Base-by-base conservation (phyloP, 2,797 vertebrate species). In the Anguilla obscura region DNA sequence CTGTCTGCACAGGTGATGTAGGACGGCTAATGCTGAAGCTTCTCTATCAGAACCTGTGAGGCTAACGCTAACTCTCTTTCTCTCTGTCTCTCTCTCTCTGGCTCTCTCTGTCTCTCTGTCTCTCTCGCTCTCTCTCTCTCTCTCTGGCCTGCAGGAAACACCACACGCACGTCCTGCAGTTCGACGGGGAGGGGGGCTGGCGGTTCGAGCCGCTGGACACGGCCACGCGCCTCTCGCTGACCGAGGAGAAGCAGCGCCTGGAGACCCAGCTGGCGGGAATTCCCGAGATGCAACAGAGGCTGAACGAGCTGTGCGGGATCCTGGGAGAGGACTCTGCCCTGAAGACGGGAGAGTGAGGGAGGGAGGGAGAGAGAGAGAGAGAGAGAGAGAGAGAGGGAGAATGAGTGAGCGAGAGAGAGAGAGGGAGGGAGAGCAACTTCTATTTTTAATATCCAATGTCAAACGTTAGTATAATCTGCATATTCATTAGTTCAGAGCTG, bases 151-250 rank as follows among this genome's bases (percentile, higher is more conserved):
- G 30, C 95, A 99, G 98, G 98, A 99, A 99, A 94, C 99, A 98
- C 95, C 98, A 99, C 94, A 99, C 96, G 85, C 98, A 99, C 94
- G 95, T 99, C 94, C 95, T 99, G 92, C 98, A 99, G 94, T 99
- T 99, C 88, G 98, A 99, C 0, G 98, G 98, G 0, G 97, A 99
- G 96, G 98, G 98, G 0, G 97, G 98, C 87, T 99, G 98, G 98
- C 96, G 96, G 71, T 99, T 99, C 5, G 98, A 99, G 95, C 97
- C 98, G 92, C 88, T 99, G 95, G 98, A 99, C 94, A 97, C 97
- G 0, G 98, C 98, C 1, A 98, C 97, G 1, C 97, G 98, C 71
- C 96, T 99, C 90, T 96, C 98, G 6, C 90, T 99, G 91, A 98
- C 97, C 6, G 98, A 99, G 94, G 98, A 99, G 93, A 99, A 99